These are phyloP conservation scores for Calyptommatus sinebrachiatus DNA, from an alignment of 2,113 vertebrate genomes.

Conservation along the genomic window DNA sequence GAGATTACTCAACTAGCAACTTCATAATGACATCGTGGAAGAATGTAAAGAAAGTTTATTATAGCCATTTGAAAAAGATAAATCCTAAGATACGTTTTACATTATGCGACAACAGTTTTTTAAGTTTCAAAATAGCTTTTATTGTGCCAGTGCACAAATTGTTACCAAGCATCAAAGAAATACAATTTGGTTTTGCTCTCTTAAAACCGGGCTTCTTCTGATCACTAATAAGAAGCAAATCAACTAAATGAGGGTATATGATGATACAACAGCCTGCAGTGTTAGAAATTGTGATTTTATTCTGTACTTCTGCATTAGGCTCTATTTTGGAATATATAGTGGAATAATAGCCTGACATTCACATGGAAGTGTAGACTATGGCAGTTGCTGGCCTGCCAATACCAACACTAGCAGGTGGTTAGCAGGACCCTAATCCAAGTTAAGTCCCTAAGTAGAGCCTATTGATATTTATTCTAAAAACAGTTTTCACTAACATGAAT, in stretches of 20 bases:
- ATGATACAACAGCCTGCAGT: not conserved
- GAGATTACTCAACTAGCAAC: not conserved
- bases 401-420: too few relatives aligned
- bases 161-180: not conserved
- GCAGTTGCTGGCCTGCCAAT: too few relatives aligned
- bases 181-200: not conserved
- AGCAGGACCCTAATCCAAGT: too few relatives aligned
- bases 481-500: not conserved
- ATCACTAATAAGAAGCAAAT: not conserved
- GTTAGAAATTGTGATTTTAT: not conserved
- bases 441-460: too few relatives aligned
- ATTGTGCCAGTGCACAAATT: not conserved
- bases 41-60: not conserved
- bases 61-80: not conserved
- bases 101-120: not conserved
- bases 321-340: not conserved
- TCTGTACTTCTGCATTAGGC: not conserved
- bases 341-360: not conserved
- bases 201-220: not conserved
- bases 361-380: too few relatives aligned
- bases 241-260: not conserved
- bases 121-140: not conserved
- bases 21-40: not conserved
- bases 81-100: not conserved
- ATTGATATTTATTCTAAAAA: not conserved